Percentiles rank a stretch among this genome's conserved stretches.
Conservation (phyloP, 2,113 vertebrate genomes). For the Connochaetes taurinus region DNA sequence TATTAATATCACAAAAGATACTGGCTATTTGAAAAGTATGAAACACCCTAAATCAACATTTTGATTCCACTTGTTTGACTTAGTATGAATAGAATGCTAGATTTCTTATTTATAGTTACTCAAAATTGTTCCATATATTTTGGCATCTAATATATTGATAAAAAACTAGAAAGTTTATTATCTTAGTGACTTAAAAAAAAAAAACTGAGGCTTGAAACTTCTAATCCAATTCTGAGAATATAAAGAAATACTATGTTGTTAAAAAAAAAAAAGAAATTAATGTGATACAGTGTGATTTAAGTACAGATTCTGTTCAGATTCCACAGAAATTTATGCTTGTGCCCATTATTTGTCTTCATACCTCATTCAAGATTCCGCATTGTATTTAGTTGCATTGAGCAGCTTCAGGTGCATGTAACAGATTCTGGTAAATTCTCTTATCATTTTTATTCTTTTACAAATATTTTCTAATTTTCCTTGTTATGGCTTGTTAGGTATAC, state of each 20-base stretch:
- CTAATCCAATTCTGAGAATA: neutral
- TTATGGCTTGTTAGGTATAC: neutral
- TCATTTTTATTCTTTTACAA: neutral
- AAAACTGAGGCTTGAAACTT: neutral
- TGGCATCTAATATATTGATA: neutral
- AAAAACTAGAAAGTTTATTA: neutral
- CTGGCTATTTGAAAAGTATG: neutral
- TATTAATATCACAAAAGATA: neutral
- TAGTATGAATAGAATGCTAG: neutral
- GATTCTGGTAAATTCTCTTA: neutral
- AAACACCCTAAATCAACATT: neutral
- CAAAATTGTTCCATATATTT: neutral
- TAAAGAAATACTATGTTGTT: neutral
- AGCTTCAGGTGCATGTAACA: neutral
- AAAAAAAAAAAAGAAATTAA: neutral
- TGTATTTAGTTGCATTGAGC: neutral
- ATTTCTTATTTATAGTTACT: neutral
- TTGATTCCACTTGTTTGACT: neutral
- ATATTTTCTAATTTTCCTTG: neutral
- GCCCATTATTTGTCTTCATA: neutral
- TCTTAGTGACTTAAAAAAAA: neutral
- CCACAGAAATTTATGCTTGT: neutral
- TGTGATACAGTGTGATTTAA: neutral
- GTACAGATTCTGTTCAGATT: neutral
- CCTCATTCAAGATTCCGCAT: neutral